A percentile compares a stretch with the other conserved stretches of the same genome.
phyloP scores from a whole-genome alignment of 2,113 vertebrate genomes.

The Eurystomus gularis region DNA sequence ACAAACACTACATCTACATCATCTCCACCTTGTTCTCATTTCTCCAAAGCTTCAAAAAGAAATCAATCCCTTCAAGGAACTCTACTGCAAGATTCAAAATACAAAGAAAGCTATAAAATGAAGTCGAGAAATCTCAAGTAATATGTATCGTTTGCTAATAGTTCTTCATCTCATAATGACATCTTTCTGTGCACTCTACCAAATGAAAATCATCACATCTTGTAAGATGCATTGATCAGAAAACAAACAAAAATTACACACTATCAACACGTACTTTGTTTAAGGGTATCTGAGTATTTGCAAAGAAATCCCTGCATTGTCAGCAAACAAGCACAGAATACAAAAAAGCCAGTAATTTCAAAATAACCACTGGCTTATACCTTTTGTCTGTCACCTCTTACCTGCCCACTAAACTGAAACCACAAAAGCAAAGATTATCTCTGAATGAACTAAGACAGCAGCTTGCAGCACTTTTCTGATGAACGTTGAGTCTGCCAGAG shows the following conservation, averaged over 20 bases:
- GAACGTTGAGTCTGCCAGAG: neutral
- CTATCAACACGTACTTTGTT: neutral
- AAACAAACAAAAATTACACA: neutral
- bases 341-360: neutral
- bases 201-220: neutral
- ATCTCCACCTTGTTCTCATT: neutral
- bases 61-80: neutral
- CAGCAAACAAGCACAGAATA: neutral
- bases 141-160: neutral
- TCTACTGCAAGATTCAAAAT: neutral
- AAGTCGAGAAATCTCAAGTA: neutral
- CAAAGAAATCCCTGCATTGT: neutral
- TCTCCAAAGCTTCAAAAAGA: neutral
- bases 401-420: neutral
- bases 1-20: neutral
- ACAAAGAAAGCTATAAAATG: neutral
- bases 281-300: neutral
- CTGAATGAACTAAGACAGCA: neutral
- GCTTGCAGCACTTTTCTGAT: neutral
- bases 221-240: neutral
- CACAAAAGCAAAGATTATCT: neutral
- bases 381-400: neutral
- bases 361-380: neutral
- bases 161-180: neutral
- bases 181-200: neutral